These are phyloP conservation scores for Syngnathus scovelli DNA, from an alignment of 2,113 vertebrate species.

Conservation along the genomic window DNA sequence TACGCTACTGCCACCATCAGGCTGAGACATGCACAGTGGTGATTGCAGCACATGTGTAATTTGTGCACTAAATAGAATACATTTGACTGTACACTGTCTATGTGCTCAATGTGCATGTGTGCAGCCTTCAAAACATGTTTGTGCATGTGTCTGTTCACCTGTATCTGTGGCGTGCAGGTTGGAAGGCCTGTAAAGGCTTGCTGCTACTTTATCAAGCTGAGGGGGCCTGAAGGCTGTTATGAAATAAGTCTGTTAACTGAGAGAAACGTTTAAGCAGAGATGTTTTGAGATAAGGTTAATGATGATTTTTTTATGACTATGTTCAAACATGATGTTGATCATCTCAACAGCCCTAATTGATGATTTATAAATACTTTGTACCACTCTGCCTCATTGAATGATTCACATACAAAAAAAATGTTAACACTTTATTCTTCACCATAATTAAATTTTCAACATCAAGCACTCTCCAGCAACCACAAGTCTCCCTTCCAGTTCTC, in stretches of 20 bases:
- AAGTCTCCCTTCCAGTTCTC: conserved; percentile 11
- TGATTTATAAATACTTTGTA: conserved; percentile 13
- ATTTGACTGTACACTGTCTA: background rate
- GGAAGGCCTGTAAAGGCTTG: conserved; percentile 51
- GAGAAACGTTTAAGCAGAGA: conserved; percentile 34
- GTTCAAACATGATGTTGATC: conserved; percentile 33
- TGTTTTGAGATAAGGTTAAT: conserved; percentile 7
- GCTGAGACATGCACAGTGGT: too few species aligned
- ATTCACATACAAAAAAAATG: conserved; percentile 33
- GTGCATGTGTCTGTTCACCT: conserved; percentile 28
- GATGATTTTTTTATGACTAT: conserved; percentile 19
- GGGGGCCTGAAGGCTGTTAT: conserved; percentile 43
- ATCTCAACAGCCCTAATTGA: conserved; percentile 11
- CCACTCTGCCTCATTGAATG: conserved; percentile 32
- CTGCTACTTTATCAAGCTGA: conserved; percentile 55
- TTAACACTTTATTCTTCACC: conserved; percentile 16
- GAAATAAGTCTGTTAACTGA: conserved; percentile 34
- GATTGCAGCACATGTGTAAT: too few species aligned
- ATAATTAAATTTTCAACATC: conserved; percentile 24
- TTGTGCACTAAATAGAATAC: background rate
- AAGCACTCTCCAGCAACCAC: conserved; percentile 40
- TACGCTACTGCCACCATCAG: too few species aligned
- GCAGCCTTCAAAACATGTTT: conserved; percentile 5
- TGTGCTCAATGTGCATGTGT: conserved; percentile 14
- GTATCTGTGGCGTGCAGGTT: conserved; percentile 32